Base-by-base conservation (phyloP, 1,140 invertebrate species). In the Apolygus lucorum region DNA sequence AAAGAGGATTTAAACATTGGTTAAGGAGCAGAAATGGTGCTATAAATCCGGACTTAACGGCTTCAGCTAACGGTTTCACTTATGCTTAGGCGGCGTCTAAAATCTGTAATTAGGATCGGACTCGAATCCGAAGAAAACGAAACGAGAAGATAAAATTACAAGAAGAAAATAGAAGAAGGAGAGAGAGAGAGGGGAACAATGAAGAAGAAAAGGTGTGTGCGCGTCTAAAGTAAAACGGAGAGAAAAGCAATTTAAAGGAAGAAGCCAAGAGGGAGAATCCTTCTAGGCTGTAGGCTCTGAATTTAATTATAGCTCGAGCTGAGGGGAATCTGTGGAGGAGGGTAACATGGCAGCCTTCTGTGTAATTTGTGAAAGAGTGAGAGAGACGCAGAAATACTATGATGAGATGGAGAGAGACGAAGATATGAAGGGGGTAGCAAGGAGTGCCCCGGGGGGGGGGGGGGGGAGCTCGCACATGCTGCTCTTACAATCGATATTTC, bases 331-430 rank as follows among this genome's bases (percentile, higher is more conserved):
- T 28, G 27, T 22, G 11, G 24, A 17, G 24, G 42, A 26, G 42
- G 25, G 49, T 28, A 4, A 28, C 34, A 24, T 2, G 26, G 2
- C 21, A 29, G 66, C 1, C 49, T 28, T 54, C n/a, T 54, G 66
- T 71, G 70, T 71, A 71, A 71, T 71, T 71, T 71, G 70, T 71
- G 70, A 71, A 68, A 71, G 70, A 59, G 70, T 68, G 28, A 64
- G 63, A 24, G 28, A 26, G 14, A n/a, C 42, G 14, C 29, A 64
- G 17, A 11, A 42, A 28, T n/a, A n/a, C n/a, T n/a, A n/a, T 27
- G 22, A 28, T 2, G n/a, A 17, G 24, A 26, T n/a, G 29, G 52
- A 49, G 54, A 63, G 27, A 8, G 62, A 25, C 54, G 70, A 59
- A 68, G 59, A 71, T 68, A 67, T 49, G 62, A 17, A 63, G 27